phyloP scores from a whole-genome alignment of 2,888 invertebrate genomes.

The Desoria tigrina region DNA sequence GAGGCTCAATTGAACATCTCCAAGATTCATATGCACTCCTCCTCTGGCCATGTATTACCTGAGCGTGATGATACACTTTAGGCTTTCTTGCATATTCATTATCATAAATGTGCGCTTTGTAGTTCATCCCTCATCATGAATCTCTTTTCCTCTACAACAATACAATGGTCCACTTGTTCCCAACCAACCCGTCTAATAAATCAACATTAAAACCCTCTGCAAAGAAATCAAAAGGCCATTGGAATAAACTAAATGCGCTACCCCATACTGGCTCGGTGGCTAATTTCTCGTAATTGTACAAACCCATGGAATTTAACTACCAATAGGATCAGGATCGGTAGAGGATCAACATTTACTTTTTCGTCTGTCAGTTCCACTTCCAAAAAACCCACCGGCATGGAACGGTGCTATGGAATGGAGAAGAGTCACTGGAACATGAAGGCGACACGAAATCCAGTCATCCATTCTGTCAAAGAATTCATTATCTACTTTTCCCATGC shows the following conservation, averaged over 20 bases:
- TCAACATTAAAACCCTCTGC: no score
- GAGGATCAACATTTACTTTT: neutral
- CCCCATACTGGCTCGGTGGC: neutral
- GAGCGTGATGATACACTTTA: constrained; percentile 18
- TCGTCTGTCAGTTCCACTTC: no score
- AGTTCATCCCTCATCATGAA: neutral
- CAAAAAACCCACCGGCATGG: neutral
- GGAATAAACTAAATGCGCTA: no score
- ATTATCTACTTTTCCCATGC: neutral
- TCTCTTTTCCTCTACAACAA: neutral
- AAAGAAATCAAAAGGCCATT: no score
- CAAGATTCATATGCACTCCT: neutral
- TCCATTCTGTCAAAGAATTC: neutral
- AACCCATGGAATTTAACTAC: neutral
- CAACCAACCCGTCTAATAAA: no score
- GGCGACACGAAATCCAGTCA: neutral
- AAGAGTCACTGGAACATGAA: constrained; percentile 4
- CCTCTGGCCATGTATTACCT: constrained; percentile 2
- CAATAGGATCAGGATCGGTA: no score
- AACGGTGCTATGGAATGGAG: neutral
- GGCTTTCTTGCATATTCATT: constrained; percentile 10
- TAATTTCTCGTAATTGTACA: constrained; percentile 3
- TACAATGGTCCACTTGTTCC: neutral
- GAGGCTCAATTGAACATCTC: neutral
- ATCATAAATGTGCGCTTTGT: constrained; percentile 13